A percentile compares a stretch with the other conserved stretches of the same genome.
Conservation (phyloP, 2,888 invertebrate genomes). For the Lepidocyrtoides sp. region DNA sequence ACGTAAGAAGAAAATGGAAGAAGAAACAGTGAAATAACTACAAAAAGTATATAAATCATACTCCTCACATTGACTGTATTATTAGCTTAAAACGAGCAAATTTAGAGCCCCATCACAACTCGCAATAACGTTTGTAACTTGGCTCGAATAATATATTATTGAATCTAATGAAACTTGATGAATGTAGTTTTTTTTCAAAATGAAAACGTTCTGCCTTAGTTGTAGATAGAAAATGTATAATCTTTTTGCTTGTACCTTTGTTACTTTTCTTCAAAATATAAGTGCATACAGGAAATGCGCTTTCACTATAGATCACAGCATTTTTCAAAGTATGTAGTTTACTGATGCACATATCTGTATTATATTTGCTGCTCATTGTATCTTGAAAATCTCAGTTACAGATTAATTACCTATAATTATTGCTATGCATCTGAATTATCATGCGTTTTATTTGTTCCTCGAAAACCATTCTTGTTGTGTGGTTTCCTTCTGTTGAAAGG, state of each 20-base stretch:
- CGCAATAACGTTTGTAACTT: slow-evolving; percentile 19
- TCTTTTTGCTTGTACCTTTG: neutral
- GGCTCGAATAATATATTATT: too few relatives aligned
- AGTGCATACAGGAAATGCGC: slow-evolving; percentile 50
- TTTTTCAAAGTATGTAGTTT: neutral
- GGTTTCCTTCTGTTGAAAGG: neutral
- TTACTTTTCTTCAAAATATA: neutral
- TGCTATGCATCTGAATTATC: neutral
- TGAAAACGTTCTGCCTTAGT: too few relatives aligned
- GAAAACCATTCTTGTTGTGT: too few relatives aligned
- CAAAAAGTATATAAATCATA: slow-evolving; percentile 3
- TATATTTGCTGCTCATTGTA: too few relatives aligned
- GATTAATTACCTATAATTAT: slow-evolving; percentile 40
- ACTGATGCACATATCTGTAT: neutral
- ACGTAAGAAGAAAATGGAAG: neutral
- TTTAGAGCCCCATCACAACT: slow-evolving; percentile 26
- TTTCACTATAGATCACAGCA: slow-evolving; percentile 15
- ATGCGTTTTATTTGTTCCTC: slow-evolving; percentile 4
- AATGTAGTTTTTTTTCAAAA: too few relatives aligned
- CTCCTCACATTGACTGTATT: neutral
- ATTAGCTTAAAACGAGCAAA: slow-evolving; percentile 62
- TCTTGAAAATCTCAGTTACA: slow-evolving; percentile 15
- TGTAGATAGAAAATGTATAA: neutral
- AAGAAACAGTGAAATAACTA: neutral
- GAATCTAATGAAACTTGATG: too few relatives aligned